phyloP scores from a whole-genome alignment of 2,797 vertebrate genomes.

The Falco novaeseelandiae region DNA sequence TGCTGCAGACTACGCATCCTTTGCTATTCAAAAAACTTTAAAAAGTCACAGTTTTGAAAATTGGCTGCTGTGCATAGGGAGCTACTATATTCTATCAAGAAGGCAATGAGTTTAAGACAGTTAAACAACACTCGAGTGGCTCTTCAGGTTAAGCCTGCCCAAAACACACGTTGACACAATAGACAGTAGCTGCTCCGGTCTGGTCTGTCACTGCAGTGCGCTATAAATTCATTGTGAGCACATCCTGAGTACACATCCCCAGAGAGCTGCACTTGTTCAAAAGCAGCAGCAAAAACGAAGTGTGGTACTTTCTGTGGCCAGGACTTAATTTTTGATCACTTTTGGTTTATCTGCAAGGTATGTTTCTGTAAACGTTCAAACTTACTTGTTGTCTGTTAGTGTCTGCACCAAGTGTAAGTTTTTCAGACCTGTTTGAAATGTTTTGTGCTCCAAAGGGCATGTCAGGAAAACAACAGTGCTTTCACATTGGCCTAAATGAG shows the following conservation, averaged over 20 bases:
- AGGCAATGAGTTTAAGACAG: neutral
- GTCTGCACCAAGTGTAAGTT: neutral
- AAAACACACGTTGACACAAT: neutral
- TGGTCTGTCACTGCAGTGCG: neutral
- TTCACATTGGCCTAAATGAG: neutral
- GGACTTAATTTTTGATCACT: neutral
- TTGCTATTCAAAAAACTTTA: neutral
- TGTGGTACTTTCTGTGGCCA: neutral
- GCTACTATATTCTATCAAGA: neutral
- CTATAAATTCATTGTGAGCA: neutral
- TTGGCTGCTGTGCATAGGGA: neutral
- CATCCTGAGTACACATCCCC: neutral
- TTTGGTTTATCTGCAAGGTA: neutral
- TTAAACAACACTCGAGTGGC: neutral
- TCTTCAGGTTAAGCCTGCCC: neutral
- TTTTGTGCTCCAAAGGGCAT: neutral
- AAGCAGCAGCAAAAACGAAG: neutral
- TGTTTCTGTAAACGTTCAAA: neutral
- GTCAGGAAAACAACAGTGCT: neutral
- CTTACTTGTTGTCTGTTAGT: neutral
- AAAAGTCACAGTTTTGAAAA: neutral
- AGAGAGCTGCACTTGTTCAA: neutral
- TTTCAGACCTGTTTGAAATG: neutral
- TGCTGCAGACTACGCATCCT: neutral
- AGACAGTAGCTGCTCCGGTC: neutral